Evolutionary conservation across 2,113 vertebrate species (phyloP).

Genomic region (Illadopsis cleaveri): DNA sequence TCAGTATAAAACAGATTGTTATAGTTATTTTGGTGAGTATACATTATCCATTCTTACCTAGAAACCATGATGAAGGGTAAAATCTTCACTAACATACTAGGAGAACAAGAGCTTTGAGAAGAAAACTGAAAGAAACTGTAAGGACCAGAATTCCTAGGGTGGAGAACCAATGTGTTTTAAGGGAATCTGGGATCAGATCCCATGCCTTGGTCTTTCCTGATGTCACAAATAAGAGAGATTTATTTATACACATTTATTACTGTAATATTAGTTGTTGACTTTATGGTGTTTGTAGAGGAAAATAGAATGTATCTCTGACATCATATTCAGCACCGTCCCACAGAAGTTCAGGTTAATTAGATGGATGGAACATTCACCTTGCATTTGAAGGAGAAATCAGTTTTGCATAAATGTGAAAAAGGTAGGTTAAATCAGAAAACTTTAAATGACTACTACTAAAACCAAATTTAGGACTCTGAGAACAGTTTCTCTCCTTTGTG

Average conservation of each 20-base stretch:
- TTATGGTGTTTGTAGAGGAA: background rate
- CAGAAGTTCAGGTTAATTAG: background rate
- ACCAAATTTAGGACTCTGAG: background rate
- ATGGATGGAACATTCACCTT: background rate
- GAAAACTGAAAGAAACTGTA: background rate
- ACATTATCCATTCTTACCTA: background rate
- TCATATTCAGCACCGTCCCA: background rate
- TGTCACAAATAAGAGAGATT: background rate
- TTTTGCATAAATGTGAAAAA: background rate
- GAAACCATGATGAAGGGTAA: background rate
- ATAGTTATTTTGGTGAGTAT: background rate
- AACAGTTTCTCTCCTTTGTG: background rate
- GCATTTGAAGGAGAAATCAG: background rate
- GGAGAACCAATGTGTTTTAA: background rate
- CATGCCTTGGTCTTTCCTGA: background rate
- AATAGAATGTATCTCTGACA: background rate
- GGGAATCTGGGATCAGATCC: background rate
- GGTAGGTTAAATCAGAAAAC: background rate
- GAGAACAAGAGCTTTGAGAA: background rate
- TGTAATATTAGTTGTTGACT: background rate
- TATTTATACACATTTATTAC: background rate
- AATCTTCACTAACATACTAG: background rate
- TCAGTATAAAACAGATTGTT: fast-evolving
- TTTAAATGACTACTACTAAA: background rate
- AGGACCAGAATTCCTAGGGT: background rate